Base-by-base conservation (phyloP, 2,797 vertebrate species). In the Poeciliopsis gracilis region DNA sequence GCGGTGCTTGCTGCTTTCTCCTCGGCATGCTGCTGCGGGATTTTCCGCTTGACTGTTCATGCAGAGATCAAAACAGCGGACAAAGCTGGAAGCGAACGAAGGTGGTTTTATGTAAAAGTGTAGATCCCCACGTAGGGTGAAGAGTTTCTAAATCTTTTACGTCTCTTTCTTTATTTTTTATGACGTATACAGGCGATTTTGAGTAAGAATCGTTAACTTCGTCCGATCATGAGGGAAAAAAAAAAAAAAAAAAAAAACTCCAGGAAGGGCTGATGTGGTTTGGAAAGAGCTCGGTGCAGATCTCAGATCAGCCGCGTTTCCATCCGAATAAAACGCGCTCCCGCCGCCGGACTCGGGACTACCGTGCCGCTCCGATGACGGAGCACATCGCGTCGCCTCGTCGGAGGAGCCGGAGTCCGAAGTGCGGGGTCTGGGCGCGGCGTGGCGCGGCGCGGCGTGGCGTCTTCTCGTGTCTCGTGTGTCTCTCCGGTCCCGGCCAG, bases 1-100 rank as follows among this genome's bases (percentile, higher is more conserved):
- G 96, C 93, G 98, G 98, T 86, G 97, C 98, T 97, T 98, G 97
- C 96, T 98, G 98, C 96, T 98, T 98, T 96, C 97, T 98, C 96
- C 98, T 97, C 96, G 98, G 97, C 98, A 96, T 96, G 91, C 95
- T 97, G 95, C 95, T 95, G 95, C 94, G 90, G 90, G 96, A 97
- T 96, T 96, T 96, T 95, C 96, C 97, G 95, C 96, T 96, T 94
- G 97, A 96, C 96, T 96, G 97, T 95, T 97, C 97, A 97, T 97
- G 95, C 97, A 97, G 96, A 95, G 95, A 96, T 89, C 84, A 93
- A 81, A 92, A 89, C 82, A 84, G 80, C 90, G 77, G 89, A 84
- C 91, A 28, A 43, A 84, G 75, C 79, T 80, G 84, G 71, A 83
- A 79, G 91, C 83, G 89, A 70, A 28, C 15, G 36, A 41, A 11